These are phyloP conservation scores for Gulo gulo DNA, from an alignment of 2,113 vertebrate genomes.

Conservation along the genomic window DNA sequence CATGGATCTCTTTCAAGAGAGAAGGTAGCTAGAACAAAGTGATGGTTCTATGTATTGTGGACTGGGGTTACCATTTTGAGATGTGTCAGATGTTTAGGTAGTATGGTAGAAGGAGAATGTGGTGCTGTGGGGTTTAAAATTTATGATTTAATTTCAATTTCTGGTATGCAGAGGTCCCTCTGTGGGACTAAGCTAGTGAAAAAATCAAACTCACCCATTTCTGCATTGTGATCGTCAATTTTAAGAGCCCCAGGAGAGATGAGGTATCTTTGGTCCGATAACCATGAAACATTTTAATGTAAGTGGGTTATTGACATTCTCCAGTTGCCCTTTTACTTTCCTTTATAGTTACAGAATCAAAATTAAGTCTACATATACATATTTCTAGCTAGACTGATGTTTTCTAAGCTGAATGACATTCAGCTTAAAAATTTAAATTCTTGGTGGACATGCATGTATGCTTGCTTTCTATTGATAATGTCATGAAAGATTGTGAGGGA, in stretches of 20 bases:
- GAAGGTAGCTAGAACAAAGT: background rate
- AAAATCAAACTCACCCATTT: background rate
- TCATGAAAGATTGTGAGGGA: background rate
- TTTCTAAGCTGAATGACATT: background rate
- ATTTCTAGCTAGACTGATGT: background rate
- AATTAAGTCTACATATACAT: background rate
- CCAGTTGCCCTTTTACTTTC: background rate
- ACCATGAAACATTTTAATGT: background rate
- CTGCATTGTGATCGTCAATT: background rate
- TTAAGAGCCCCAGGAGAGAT: background rate
- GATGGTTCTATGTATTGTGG: background rate
- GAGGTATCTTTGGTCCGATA: background rate
- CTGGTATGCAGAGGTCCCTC: background rate
- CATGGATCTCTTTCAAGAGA: background rate
- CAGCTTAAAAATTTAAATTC: background rate
- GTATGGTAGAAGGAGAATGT: background rate
- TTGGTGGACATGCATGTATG: background rate
- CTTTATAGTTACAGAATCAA: conserved; percentile 16
- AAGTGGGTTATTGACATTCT: background rate
- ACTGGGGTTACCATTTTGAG: background rate
- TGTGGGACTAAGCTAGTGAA: background rate
- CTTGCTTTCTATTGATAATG: conserved; percentile 6
- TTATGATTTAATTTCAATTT: background rate
- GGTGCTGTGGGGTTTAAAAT: background rate
- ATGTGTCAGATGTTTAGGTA: background rate